Percentiles rank a stretch among this genome's conserved stretches.
Conservation (phyloP, 2,888 invertebrate species). For the Sinohyriopsis cumingii region DNA sequence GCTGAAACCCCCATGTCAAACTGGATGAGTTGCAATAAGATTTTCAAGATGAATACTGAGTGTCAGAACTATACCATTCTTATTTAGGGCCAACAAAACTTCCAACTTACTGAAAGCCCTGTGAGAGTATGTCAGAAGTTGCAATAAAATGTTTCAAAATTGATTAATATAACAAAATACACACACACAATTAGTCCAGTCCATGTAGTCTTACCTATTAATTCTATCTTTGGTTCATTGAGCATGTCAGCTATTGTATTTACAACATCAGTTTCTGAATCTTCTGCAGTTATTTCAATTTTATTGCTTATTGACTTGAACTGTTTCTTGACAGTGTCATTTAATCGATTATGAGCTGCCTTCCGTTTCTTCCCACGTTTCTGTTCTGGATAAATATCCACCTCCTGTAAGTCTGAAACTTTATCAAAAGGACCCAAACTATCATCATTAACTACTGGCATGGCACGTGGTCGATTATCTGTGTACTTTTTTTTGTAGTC, state of each 20-base stretch:
- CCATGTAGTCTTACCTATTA: conserved; percentile 48
- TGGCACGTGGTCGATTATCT: conserved; percentile 37
- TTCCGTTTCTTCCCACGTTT: conserved; percentile 24
- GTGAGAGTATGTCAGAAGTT: too few species aligned
- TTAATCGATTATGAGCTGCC: conserved; percentile 11
- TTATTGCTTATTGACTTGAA: conserved; percentile 14
- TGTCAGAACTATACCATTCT: too few species aligned
- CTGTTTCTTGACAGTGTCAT: conserved; percentile 1
- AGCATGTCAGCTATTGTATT: conserved; percentile 42
- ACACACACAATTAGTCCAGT: too few species aligned
- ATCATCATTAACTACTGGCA: conserved; percentile 3
- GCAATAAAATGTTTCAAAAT: too few species aligned
- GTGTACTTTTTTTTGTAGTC: conserved; percentile 47
- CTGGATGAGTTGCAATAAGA: too few species aligned
- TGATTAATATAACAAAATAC: too few species aligned
- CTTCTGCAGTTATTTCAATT: conserved; percentile 31
- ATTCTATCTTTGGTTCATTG: conserved; percentile 49
- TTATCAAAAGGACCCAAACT: conserved; percentile 40
- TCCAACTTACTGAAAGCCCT: too few species aligned
- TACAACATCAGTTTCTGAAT: conserved; percentile 32
- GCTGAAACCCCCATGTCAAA: too few species aligned
- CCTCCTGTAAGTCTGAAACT: conserved; percentile 9
- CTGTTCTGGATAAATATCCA: conserved; percentile 10
- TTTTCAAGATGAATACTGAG: too few species aligned
- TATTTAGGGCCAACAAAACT: too few species aligned